Conservation (phyloP, 2,888 invertebrate species). For the Apoderus coryli region DNA sequence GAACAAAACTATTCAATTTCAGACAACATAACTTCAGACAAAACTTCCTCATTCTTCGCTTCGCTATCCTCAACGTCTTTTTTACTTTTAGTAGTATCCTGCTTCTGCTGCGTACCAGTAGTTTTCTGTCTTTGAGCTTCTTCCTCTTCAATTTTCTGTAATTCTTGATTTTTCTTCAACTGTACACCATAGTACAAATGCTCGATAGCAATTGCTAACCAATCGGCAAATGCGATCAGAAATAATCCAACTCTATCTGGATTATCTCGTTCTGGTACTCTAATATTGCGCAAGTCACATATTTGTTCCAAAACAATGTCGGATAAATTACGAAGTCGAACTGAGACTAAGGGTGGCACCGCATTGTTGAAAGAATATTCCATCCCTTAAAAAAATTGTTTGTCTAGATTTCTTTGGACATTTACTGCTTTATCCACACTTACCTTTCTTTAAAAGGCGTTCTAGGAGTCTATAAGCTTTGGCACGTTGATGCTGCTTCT, state of each 20-base stretch:
- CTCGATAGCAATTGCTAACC: conserved; percentile 29
- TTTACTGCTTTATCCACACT: conserved; percentile 16
- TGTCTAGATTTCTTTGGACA: conserved; percentile 19
- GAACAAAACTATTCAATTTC: no score
- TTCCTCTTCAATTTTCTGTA: conserved; percentile 20
- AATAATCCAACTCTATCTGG: conserved; percentile 22
- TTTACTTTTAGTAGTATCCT: conserved; percentile 1
- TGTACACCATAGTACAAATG: conserved; percentile 28
- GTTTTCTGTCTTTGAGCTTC: neutral
- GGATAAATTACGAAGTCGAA: conserved; percentile 40
- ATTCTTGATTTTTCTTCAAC: conserved; percentile 25
- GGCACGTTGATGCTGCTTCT: conserved; percentile 13
- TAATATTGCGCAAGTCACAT: conserved; percentile 66
- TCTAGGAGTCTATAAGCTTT: conserved; percentile 16
- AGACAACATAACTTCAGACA: no score
- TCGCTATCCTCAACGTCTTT: conserved; percentile 2
- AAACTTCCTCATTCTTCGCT: no score
- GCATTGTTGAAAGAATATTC: conserved; percentile 25
- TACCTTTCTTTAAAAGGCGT: conserved; percentile 14
- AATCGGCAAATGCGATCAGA: conserved; percentile 27
- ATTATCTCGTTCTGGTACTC: conserved; percentile 48
- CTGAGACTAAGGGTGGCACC: conserved; percentile 39
- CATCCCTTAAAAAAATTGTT: no score
- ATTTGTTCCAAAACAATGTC: conserved; percentile 42
- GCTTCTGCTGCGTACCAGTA: no score